These are phyloP conservation scores for Campoletis sonorensis DNA, from an alignment of 1,140 invertebrate species.

Conservation along the genomic window DNA sequence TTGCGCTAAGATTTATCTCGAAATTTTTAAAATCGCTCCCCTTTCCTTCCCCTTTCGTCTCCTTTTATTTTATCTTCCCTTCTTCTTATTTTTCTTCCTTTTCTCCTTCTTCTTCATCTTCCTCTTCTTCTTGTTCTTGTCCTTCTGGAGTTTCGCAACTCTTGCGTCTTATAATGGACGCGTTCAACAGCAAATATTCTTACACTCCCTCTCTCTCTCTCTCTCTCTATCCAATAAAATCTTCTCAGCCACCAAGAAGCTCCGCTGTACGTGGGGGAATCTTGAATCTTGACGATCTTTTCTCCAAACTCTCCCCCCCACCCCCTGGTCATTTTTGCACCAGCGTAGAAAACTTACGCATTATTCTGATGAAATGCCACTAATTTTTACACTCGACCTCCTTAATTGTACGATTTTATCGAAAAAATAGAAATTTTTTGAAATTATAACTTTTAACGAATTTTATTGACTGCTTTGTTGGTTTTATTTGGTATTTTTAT, in stretches of 20 bases:
- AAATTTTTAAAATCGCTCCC: constrained; percentile 48
- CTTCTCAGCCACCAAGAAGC: not conserved
- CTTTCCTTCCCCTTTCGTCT: not conserved
- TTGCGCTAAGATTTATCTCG: constrained; percentile 49
- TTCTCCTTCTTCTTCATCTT: not conserved
- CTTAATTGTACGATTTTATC: no score
- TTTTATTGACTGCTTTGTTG: no score
- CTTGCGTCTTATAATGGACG: not conserved
- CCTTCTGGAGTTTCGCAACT: no score
- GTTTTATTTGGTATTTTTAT: no score
- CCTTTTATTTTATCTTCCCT: not conserved
- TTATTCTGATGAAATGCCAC: not conserved
- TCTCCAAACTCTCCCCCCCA: constrained; percentile 22
- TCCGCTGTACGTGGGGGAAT: constrained; percentile 62
- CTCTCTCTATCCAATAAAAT: not conserved
- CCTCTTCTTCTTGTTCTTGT: no score
- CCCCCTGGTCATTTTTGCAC: constrained; percentile 54
- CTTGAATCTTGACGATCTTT: constrained; percentile 45
- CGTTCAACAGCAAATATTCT: not conserved
- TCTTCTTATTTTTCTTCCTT: not conserved
- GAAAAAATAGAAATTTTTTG: no score
- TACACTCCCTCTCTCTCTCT: not conserved
- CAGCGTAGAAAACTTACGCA: constrained; percentile 53
- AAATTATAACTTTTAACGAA: no score
- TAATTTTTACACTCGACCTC: not conserved